A percentile compares a stretch with the other conserved stretches of the same genome.
Evolutionary conservation across 1,140 invertebrate species (phyloP).

Genomic region (Cydia strobilella): DNA sequence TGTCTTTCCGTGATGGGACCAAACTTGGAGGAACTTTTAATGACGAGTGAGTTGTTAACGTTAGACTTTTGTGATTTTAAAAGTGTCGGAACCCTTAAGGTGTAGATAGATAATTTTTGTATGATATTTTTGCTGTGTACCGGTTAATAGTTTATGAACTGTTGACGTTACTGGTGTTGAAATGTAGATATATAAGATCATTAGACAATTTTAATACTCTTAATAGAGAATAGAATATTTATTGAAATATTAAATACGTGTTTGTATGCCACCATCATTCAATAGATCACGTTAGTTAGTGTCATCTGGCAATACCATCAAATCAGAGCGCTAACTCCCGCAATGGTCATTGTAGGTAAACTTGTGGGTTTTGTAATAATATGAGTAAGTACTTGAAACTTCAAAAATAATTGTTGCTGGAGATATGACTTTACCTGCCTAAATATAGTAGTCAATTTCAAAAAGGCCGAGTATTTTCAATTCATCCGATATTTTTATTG

Average conservation of each 20-base stretch:
- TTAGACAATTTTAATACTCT: slow-evolving; percentile 11
- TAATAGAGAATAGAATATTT: slow-evolving; percentile 10
- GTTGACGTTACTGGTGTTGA: slow-evolving; percentile 9
- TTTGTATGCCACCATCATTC: not conserved
- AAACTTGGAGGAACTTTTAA: slow-evolving; percentile 1
- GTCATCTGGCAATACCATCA: too few relatives aligned
- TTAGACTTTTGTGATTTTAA: slow-evolving; percentile 20
- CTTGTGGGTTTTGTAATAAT: too few relatives aligned
- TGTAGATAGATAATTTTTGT: slow-evolving; percentile 29
- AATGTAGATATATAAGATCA: not conserved
- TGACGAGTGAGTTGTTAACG: not conserved
- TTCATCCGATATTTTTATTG: too few relatives aligned
- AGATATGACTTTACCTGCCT: too few relatives aligned
- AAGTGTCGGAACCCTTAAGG: not conserved
- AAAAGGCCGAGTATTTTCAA: too few relatives aligned
- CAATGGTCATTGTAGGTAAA: too few relatives aligned
- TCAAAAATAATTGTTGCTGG: too few relatives aligned
- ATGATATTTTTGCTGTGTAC: slow-evolving; percentile 16
- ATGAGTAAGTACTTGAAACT: too few relatives aligned
- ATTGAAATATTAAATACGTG: not conserved
- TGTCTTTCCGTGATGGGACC: slow-evolving; percentile 10
- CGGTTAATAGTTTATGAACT: not conserved
- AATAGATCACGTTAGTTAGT: not conserved
- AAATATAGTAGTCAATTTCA: too few relatives aligned
- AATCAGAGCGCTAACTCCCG: too few relatives aligned